Conservation (phyloP, 2,797 vertebrate species). For the Myiothlypis coronata region DNA sequence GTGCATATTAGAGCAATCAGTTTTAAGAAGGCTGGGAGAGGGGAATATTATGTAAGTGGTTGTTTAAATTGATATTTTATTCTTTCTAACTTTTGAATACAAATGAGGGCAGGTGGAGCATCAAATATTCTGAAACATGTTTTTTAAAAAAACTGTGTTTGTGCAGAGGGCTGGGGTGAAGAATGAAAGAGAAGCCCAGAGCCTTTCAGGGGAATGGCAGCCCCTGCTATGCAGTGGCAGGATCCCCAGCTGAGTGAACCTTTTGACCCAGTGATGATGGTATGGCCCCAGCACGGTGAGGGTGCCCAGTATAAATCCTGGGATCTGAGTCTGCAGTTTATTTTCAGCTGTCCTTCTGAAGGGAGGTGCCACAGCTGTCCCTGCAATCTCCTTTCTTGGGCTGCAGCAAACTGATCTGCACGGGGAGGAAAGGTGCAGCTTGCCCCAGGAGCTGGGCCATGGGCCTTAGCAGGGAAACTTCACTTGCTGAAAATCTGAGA, state of each 20-base stretch:
- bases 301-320: constrained; percentile 27
- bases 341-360: constrained; percentile 40
- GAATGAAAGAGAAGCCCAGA: background rate
- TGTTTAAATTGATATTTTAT: background rate
- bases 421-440: background rate
- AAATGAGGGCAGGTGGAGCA: background rate
- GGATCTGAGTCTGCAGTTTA: constrained; percentile 41
- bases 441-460: accelerated
- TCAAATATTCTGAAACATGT: background rate
- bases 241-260: background rate
- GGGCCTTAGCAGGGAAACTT: background rate
- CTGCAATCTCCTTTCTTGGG: constrained; percentile 53
- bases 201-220: background rate
- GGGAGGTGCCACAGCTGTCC: constrained; percentile 52
- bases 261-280: background rate
- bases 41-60: background rate
- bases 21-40: background rate
- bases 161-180: background rate
- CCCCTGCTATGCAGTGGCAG: background rate
- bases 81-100: background rate
- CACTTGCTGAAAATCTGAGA: background rate
- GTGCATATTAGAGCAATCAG: background rate
- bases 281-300: background rate
- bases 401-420: constrained; percentile 1
- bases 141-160: background rate